These are phyloP conservation scores for Ormyrus rosae DNA, from an alignment of 2,888 invertebrate species.

Conservation along the genomic window DNA sequence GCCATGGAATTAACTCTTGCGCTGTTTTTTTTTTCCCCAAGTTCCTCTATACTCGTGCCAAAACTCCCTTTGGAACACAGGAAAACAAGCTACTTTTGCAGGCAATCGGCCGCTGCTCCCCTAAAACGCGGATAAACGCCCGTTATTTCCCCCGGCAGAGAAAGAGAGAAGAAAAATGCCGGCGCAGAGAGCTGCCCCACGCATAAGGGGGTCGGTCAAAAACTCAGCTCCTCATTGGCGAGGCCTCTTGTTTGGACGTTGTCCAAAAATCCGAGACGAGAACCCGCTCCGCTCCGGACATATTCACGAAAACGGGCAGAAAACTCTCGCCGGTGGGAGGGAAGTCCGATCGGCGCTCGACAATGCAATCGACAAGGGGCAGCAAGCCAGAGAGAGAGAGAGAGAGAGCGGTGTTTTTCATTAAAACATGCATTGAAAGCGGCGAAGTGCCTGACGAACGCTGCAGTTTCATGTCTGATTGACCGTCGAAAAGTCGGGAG, in stretches of 20 bases:
- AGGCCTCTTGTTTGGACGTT: constrained; percentile 66
- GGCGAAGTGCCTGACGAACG: constrained; percentile 30
- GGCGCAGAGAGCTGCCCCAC: no score
- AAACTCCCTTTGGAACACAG: no score
- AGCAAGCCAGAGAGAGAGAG: constrained; percentile 68
- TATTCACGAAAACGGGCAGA: background rate
- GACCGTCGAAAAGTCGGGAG: constrained; percentile 71
- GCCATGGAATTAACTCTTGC: no score
- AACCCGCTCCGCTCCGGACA: background rate
- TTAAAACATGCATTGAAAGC: constrained; percentile 73
- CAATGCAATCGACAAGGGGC: constrained; percentile 72
- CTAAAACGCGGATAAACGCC: no score
- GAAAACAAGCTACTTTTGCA: no score
- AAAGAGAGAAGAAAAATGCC: background rate
- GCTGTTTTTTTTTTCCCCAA: no score
- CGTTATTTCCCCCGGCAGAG: background rate
- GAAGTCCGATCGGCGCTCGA: constrained; percentile 71
- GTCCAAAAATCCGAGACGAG: constrained; percentile 64
- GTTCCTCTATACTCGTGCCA: no score
- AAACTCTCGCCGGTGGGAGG: constrained; percentile 48
- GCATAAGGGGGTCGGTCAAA: no score
- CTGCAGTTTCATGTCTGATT: constrained; percentile 68
- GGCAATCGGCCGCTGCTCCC: no score
- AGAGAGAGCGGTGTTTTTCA: constrained; percentile 66
- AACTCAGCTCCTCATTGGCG: constrained; percentile 3